Evolutionary conservation across 2,113 vertebrate species (phyloP), one percentile per base, ranked within the genome.

Genomic region (Oreochromis tanganicae): DNA sequence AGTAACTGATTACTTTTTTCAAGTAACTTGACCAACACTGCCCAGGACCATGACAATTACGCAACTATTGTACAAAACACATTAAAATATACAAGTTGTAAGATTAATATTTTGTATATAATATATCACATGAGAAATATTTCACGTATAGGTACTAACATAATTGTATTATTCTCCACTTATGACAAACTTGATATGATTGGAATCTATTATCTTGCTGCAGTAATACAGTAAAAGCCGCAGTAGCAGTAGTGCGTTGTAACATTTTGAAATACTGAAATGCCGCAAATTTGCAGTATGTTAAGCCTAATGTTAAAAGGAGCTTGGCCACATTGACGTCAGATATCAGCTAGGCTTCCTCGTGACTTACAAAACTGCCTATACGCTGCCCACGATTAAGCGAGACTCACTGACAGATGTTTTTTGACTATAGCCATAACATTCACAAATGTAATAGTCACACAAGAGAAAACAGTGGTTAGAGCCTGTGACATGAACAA

Each of bases 371-470:
- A 16, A 75, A 75, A 48, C 68, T 48, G 13, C 21, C 21, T 46
- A 6, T 43, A 46, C 10, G 0, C 34, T 71, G 13, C 12, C 38
- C 0, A 27, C 0, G n/a, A 73, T 9, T 73, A 19, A 29, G 5
- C 5, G 9, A 75, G 68, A 46, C 68, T 48, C 41, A 48, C 41
- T 75, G 41, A 4, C 41, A 48, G 14, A 17, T 48, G 9, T 48
- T 17, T 19, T 75, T 17, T 48, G 14, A 29, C 24, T 19, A 48
- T 48, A 48, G 66, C 66, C 38, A 24, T 71, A 71, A 71, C 1
- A 73, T 73, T 46, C 13, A 73, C 21, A 46, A 71, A 43, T 24
- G 7, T 24, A 13, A 71, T 21, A 71, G 7, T 43, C 12, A 71
- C 36, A 71, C 66, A 24, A 71, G 66, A 43, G 38, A 24, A 43